phyloP scores from a whole-genome alignment of 30 jellyfish, hydroid and myxozoan species.

The Pelagia noctiluca region DNA sequence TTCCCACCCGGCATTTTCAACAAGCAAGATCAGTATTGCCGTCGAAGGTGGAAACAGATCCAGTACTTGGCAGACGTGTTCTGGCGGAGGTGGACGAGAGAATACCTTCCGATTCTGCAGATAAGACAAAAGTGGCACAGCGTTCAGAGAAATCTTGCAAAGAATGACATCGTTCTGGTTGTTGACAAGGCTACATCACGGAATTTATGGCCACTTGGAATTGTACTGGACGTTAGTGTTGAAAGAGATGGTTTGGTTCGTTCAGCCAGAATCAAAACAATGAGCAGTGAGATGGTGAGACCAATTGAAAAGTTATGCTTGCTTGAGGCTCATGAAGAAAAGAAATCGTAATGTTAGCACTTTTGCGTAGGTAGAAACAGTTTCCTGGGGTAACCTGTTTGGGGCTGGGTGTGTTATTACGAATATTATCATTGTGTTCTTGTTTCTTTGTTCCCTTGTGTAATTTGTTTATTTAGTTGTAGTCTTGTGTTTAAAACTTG shows the following conservation, averaged over 20 bases:
- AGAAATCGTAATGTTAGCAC: not conserved
- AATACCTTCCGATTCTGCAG: constrained; percentile 48
- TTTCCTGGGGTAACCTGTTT: constrained; percentile 10
- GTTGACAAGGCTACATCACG: constrained; percentile 44
- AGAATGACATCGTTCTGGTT: constrained; percentile 55
- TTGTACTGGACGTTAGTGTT: not conserved
- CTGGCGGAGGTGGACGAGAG: constrained; percentile 71
- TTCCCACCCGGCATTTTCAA: constrained; percentile 56
- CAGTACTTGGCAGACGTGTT: constrained; percentile 61
- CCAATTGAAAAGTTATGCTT: constrained; percentile 38
- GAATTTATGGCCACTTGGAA: constrained; percentile 52
- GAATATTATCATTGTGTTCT: too few relatives aligned
- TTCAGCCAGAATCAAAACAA: constrained; percentile 28
- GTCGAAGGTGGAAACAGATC: constrained; percentile 63
- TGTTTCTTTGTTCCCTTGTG: too few relatives aligned
- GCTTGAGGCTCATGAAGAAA: constrained; percentile 37
- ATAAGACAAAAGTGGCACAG: constrained; percentile 54
- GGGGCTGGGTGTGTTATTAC: constrained; percentile 8
- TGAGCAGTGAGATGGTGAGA: constrained; percentile 13
- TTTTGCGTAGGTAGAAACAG: not conserved
- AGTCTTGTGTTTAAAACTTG: too few relatives aligned
- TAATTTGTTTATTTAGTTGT: too few relatives aligned
- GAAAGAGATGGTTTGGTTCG: constrained; percentile 58
- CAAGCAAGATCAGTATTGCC: constrained; percentile 37
- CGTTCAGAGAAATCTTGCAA: constrained; percentile 31